Base-by-base conservation (phyloP, 2,797 vertebrate genomes). In the Gambusia yucatana region DNA sequence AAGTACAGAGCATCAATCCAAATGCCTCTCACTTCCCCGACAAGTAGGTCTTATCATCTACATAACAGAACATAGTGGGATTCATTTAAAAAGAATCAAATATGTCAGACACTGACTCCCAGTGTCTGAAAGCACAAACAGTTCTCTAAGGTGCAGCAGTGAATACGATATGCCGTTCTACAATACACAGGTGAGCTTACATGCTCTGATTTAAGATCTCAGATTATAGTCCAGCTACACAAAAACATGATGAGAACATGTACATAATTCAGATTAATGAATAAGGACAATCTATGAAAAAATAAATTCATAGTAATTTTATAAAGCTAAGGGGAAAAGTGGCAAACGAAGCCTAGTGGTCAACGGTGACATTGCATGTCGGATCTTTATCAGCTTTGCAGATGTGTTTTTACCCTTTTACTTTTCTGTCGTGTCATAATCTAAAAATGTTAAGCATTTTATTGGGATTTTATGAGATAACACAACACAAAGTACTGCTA, bases 71-170 rank as follows among this genome's bases (percentile, higher is more conserved):
- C 48, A 82, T 52, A 78, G 80, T 25, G 70, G 80, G 77, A 86
- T 73, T 86, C 65, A 72, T 79, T 77, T 65, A 57, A 87, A 83
- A 81, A 84, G 77, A 86, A 79, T 36, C 69, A 78, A 82, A 14
- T 39, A 82, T 73, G 75, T 82, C 50, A 25, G 50, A 78, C 87
- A 88, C 87, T 86, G 83, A 81, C 72, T 78, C 82, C 84, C 90
- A 91, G 83, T 84, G 89, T 89, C 81, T 79, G 84, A 82, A 92
- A 92, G 86, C 82, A 82, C 73, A 70, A 77, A 83, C 77, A 82
- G 77, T 84, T 63, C 67, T 85, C 87, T 92, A 93, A 94, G 91
- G 93, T 95, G 93, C 93, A 86, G 90, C 84, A 92, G 91, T 94
- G 89, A 93, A 81, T 84, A 82, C 52, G 76, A 87, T 88, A 88